Base-by-base conservation (phyloP, 1,140 invertebrate genomes). In the Atopsyche davidsoni region DNA sequence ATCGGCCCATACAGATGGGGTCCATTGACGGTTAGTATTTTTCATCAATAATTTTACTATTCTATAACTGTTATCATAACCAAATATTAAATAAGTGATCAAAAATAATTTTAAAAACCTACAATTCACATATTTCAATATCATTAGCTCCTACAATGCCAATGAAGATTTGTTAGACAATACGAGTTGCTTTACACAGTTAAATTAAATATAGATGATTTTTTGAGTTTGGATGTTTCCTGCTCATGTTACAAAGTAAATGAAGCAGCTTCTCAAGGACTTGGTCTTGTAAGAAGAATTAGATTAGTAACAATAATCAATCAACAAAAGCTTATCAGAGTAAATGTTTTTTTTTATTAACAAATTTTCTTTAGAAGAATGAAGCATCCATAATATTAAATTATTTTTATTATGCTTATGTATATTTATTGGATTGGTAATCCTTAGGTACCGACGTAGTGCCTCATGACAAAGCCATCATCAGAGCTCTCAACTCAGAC, bases 381-480 rank as follows among this genome's bases (percentile, higher is more conserved):
- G 40, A 13, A 13, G 6, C 31, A 6, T 36, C 14, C 7, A 46
- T 6, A 42, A 46, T 6, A n/a, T 46, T 22, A 36, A 9, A 46
- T 39, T 41, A 7, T 7, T 11, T 39, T 42, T 7, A 9, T 9
- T 13, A 39, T 46, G 6, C 10, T n/a, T 41, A 9, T 6, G 11
- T n/a, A n/a, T n/a, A n/a, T n/a, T n/a, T n/a, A n/a, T n/a, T n/a
- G n/a, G 21, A 46, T 46, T 51, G 44, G 41, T 32, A 25, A 39
- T 24, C 21, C 51, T 16, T 34, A 75, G 72, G 87, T 1, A 92
- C 89, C 14, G 89, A 92, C 64, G 79, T 72, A 3, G 79, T 82
- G 43, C 85, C 89, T 9, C 91, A 94, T 62, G 91, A 94, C 62
- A 79, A 76, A 61, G 89, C 77, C 22, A 78, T 94, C 32, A 64